Evolutionary conservation across 2,113 vertebrate genomes (phyloP), one percentile per base, ranked within the genome.

Genomic region (Talpa occidentalis): DNA sequence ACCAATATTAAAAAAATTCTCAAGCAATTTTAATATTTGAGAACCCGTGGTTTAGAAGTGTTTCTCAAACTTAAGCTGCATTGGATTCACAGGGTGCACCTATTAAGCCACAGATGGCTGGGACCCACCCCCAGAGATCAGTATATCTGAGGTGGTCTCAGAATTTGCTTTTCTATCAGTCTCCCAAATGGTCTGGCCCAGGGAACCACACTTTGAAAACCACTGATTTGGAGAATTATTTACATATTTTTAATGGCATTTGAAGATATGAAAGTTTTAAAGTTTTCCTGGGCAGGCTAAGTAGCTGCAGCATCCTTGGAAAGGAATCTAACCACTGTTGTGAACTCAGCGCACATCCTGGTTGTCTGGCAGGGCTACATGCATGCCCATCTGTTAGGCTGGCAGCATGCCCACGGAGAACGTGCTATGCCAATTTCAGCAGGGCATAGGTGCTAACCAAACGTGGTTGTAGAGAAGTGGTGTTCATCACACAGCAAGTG

Each of bases 391-490:
- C 98, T 98, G 98, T 96, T 12, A 0, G 92, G 93, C 96, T 98
- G 98, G 98, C 98, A 19, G 79, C 54, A 73, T 97, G 98, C 98
- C 98, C 97, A 93, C 14, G 66, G 16, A 66, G 82, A 97, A 97
- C 93, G 91, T 95, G 95, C 91, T 84, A 26, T 98, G 98, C 98
- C 98, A 98, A 42, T 96, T 98, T 97, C 97, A 98, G 96, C 90
- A 96, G 97, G 98, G 95, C 97, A 97, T 97, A 98, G 98, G 98
- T 98, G 98, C 94, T 98, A 98, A 98, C 98, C 98, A 98, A 98
- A 98, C 98, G 97, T 1, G 93, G 96, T 14, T 97, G 98, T 94
- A 94, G 95, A 97, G 88, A 95, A 93, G 96, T 60, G 88, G 97
- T 91, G 97, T 97, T 98, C 97, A 97, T 94, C 96, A 95, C 98